Evolutionary conservation across 2,888 invertebrate genomes (phyloP), one percentile per base, ranked within the genome.

Genomic region (Plebejus argus): DNA sequence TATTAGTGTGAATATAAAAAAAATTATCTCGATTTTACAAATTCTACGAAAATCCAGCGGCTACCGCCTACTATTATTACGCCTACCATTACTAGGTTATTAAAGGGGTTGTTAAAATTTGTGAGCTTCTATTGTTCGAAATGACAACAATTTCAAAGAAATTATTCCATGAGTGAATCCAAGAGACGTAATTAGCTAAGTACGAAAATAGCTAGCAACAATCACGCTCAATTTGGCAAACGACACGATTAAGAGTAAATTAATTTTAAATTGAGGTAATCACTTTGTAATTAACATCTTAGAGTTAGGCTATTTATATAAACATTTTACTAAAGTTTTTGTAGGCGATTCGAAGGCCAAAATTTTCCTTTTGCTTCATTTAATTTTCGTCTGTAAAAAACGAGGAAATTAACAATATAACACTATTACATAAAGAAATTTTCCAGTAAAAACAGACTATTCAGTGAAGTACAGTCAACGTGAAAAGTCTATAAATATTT

Each of bases 191-290:
- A 66, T 66, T 66, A 66, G 66, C 28, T 66, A 33, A 28, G 23
- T 23, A 28, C 28, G 66, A 66, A 66, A 66, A 66, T 66, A 66
- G 61, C 23, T 12, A 23, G 28, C 15, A 66, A 66, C 61, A 61
- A 61, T 61, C 23, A 61, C 28, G 66, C 66, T 66, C 66, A 66
- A 66, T 66, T 66, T 66, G 28, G 35, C 71, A 71, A 71, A 71
- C 71, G 39, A 71, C 33, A 66, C 15, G 66, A 66, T 66, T 33
- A 66, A 33, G 66, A 33, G 66, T 33, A 66, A 66, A 66, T 66
- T 66, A 33, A 66, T 66, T 74, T 74, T 2, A 74, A 74, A 74
- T 23, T 49, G 33, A 53, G 18, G 49, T 74, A 74, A 49, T 53
- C 53, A 20, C 12, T 53, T 20, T 74, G 49, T 49, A 74, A 74